These are phyloP conservation scores for Vanessa cardui DNA, from an alignment of 2,888 invertebrate species.

Conservation along the genomic window DNA sequence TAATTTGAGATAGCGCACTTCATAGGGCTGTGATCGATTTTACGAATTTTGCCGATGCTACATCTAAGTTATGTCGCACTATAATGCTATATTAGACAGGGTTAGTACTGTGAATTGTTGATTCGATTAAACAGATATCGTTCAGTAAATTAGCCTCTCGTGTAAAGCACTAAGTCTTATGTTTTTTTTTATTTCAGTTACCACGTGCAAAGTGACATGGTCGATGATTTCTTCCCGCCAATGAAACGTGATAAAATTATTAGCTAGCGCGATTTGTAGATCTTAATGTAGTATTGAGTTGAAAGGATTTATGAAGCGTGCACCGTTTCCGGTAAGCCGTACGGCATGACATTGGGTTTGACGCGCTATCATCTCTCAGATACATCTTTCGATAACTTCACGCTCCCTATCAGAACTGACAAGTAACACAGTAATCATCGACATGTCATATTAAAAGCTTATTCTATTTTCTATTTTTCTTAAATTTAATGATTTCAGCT, in stretches of 20 bases:
- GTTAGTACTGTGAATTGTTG: too few relatives aligned
- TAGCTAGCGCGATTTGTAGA: conserved; percentile 62
- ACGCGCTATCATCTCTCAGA: conserved; percentile 48
- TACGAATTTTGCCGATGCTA: too few relatives aligned
- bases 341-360: conserved; percentile 71
- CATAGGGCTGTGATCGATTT: too few relatives aligned
- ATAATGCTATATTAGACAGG: too few relatives aligned
- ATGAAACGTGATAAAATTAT: conserved; percentile 78
- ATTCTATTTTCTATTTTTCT: conserved; percentile 45
- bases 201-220: conserved; percentile 95
- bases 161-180: conserved; percentile 39
- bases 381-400: conserved; percentile 32
- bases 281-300: conserved; percentile 43
- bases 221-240: conserved; percentile 94
- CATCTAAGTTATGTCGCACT: too few relatives aligned
- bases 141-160: background rate
- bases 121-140: too few relatives aligned
- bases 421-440: conserved; percentile 66
- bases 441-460: conserved; percentile 60
- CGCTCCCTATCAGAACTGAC: conserved; percentile 44
- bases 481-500: conserved; percentile 24
- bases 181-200: conserved; percentile 91
- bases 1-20: too few relatives aligned
- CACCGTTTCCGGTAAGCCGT: conserved; percentile 72
- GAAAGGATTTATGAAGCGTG: conserved; percentile 51